Base-by-base conservation (phyloP, 1,140 invertebrate genomes). In the Lepidurus couesii region DNA sequence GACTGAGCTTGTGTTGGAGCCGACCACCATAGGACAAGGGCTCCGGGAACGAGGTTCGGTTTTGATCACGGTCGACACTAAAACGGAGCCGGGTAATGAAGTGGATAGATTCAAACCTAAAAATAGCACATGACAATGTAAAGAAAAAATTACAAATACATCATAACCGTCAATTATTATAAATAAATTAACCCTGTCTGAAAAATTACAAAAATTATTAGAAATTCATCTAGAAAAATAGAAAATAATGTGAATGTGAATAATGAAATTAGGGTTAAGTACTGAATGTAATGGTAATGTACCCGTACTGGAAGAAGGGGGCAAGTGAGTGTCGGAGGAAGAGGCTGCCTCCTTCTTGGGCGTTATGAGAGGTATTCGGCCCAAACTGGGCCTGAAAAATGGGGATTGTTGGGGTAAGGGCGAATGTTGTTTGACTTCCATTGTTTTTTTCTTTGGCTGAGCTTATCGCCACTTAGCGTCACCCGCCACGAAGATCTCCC, bases 11-110 rank as follows among this genome's bases (percentile, higher is more conserved):
- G 43, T 77, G 42, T n/a, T 44, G 75, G 47, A 34, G 7, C 75
- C 47, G 43, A 45, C 43, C 44, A 47, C 43, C 47, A 44, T 47
- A 10, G 75, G 42, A 44, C 43, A 77, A 42, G 75, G 75, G 24
- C 75, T 77, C 21, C 75, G 16, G 24, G 75, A 77, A 34, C 44
- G 43, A 34, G 43, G 43, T 45, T 77, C 75, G 13, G 75, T 77
- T 45, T 77, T 77, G 42, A 77, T 77, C 34, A 77, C 43, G 7
- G 75, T 77, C 24, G 43, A 45, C 16, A 77, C 75, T 44, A 45
- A 77, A 44, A 77, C 47, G 10, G 75, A 77, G 10, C 24, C 43
- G 13, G 34, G 75, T 42, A 65, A 65, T 13, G 53, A 65, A n/a
- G 53, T 65, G 16, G 53, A 65, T 65, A 65, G 21, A 7, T 65